Evolutionary conservation across 1,140 invertebrate species (phyloP).

Genomic region (Solenopsis invicta): DNA sequence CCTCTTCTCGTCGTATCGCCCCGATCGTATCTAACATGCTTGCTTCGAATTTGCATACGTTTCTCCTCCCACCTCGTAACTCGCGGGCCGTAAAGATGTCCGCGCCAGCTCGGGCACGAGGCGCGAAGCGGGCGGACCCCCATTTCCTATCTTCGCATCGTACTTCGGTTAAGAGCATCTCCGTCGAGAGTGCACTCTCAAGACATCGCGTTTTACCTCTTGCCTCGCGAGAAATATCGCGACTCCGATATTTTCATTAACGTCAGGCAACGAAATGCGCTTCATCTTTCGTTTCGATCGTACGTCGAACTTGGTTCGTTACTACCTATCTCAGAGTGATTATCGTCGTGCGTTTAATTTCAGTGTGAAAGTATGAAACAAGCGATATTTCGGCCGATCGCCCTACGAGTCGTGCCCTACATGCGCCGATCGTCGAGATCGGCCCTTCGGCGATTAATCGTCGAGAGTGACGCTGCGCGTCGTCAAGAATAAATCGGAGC

Average conservation of each 20-base stretch:
- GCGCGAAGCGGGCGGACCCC: conserved; percentile 17
- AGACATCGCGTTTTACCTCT: not conserved
- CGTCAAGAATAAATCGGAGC: not conserved
- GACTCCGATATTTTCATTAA: not conserved
- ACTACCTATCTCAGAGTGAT: not conserved
- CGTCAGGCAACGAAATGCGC: not conserved
- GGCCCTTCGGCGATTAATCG: not conserved
- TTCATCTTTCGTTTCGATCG: not conserved
- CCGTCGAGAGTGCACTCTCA: not conserved
- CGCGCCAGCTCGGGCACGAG: conserved; percentile 31
- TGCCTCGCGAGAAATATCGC: not conserved
- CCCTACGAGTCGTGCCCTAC: not conserved
- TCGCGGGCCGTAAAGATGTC: conserved; percentile 42
- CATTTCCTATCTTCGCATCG: not conserved
- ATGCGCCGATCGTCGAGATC: not conserved
- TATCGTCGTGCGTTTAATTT: not conserved
- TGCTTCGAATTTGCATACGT: conserved; percentile 29
- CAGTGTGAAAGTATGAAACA: not conserved
- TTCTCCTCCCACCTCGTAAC: not conserved
- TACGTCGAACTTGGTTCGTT: not conserved
- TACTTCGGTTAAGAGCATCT: not conserved
- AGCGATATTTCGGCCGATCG: conserved; percentile 32
- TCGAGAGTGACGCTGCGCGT: not conserved
- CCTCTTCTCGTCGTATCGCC: not conserved
- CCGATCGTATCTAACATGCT: conserved; percentile 6